Percentiles rank a stretch among this genome's conserved stretches.
phyloP scores from a whole-genome alignment of 2,797 vertebrate genomes.

The Carapus acus region DNA sequence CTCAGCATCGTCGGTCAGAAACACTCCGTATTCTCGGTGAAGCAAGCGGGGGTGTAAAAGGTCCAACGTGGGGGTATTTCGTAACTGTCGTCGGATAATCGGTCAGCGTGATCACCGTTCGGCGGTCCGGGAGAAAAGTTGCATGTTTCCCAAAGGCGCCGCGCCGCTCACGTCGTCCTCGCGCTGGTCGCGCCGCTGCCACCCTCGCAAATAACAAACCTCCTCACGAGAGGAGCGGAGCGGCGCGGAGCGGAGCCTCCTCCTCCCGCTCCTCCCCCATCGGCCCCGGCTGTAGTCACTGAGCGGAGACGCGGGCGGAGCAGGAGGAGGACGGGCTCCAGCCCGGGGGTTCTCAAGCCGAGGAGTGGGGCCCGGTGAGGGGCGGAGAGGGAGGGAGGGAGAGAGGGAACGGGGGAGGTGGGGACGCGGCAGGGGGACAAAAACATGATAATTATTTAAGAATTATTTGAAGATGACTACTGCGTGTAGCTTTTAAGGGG shows the following conservation, averaged over 20 bases:
- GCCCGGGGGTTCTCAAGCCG: too few species aligned
- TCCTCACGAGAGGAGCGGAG: slow-evolving; percentile 56
- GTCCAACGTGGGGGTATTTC: slow-evolving; percentile 28
- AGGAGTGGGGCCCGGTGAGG: too few species aligned
- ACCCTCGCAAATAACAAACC: slow-evolving; percentile 59
- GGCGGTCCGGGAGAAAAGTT: slow-evolving; percentile 42
- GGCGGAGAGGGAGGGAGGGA: too few species aligned
- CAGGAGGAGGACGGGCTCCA: too few species aligned
- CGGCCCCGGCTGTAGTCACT: slow-evolving; percentile 33
- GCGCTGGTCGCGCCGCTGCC: slow-evolving; percentile 39
- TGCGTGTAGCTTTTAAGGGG: too few species aligned
- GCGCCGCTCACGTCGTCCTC: slow-evolving; percentile 6
- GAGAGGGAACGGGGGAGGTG: too few species aligned
- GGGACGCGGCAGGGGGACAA: too few species aligned
- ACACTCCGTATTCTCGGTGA: slow-evolving; percentile 13
- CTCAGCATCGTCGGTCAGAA: slow-evolving; percentile 48
- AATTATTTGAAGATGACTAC: too few species aligned
- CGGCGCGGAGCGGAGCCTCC: slow-evolving; percentile 42
- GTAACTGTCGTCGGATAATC: slow-evolving; percentile 5
- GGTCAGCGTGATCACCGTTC: slow-evolving; percentile 11
- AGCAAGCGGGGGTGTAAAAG: slow-evolving; percentile 17
- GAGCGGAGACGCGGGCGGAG: too few species aligned
- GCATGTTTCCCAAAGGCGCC: slow-evolving; percentile 18
- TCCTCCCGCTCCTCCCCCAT: slow-evolving; percentile 58
- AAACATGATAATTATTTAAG: too few species aligned